Base-by-base conservation (phyloP, 2,113 vertebrate genomes). In the Seriola quinqueradiata region DNA sequence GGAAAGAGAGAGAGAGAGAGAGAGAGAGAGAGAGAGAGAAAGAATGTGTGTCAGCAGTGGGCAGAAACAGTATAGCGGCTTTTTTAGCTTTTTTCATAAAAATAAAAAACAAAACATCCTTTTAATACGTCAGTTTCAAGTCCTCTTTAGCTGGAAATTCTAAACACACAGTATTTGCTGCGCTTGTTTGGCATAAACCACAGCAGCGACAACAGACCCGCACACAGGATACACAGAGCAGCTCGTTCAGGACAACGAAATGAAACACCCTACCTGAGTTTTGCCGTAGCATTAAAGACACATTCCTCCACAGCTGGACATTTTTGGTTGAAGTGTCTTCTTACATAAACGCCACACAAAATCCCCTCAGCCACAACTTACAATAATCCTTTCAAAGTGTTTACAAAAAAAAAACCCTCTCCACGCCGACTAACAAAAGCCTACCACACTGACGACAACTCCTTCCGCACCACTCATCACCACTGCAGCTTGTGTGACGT, bases 401-500 rank as follows among this genome's bases (percentile, higher is more conserved):
- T 75, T 67, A 71, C 69, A 74, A 60, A 72, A 71, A 50, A 74
- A 60, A 72, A 71, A 50, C 34, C 25, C 13, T 60, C 21, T 71
- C 60, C 54, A 86, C 65, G 11, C 36, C 8, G 57, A 76, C 55
- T 19, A 44, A 46, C 57, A 34, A 61, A 69, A 72, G 32, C 34
- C 59, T 8, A 57, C 19, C 61, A 74, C 72, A 68, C 74, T 67
- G 75, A 73, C 82, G 46, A 61, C 75, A 71, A 77, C 82, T 90
- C 71, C 88, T 89, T 93, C 87, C 86, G 82, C 85, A 90, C 75
- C 74, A 38, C 79, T 85, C 85, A 84, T 86, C 82, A 61, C 77
- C 59, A 25, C 79, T 16, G 81, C 85, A 67, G 86, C 89, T 61
- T 34, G 11, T 7, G 82, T 91, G 88, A 88, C 76, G 87, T 76